Percentiles rank a stretch among this genome's conserved stretches.
These are phyloP conservation scores for Cromileptes altivelis DNA, from an alignment of 2,113 vertebrate species.

Conservation along the genomic window DNA sequence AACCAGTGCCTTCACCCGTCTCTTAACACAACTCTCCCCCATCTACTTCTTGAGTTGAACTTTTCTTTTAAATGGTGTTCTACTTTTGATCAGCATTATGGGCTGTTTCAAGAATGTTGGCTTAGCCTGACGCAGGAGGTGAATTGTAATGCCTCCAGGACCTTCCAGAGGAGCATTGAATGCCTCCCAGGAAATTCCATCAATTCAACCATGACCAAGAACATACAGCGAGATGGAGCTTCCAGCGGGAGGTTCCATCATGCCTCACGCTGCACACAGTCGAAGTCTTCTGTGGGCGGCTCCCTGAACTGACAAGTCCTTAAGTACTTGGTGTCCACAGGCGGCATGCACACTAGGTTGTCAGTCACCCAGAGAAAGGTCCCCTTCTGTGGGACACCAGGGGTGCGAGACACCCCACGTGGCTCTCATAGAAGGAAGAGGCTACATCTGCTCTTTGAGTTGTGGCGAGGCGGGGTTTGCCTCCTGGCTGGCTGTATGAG, in stretches of 20 bases:
- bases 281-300: conserved; percentile 40
- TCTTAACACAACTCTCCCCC: neutral
- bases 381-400: conserved; percentile 20
- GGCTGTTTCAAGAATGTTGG: conserved; percentile 26
- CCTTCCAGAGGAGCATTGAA: conserved; percentile 33
- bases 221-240: conserved; percentile 46
- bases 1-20: neutral
- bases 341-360: conserved; percentile 26
- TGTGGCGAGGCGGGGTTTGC: neutral
- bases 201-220: conserved; percentile 49
- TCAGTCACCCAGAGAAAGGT: conserved; percentile 57
- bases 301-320: conserved; percentile 59
- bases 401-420: conserved; percentile 25
- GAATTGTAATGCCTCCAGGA: conserved; percentile 18
- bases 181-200: conserved; percentile 46
- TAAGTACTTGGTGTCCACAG: conserved; percentile 44
- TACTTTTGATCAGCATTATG: conserved; percentile 39
- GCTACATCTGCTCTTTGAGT: conserved; percentile 36
- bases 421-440: neutral
- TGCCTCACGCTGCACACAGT: conserved; percentile 33
- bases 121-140: conserved; percentile 19
- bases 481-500: conserved; percentile 6
- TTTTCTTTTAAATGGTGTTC: conserved; percentile 2
- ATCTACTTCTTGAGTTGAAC: conserved; percentile 20
- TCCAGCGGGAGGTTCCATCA: conserved; percentile 45